A percentile compares a stretch with the other conserved stretches of the same genome.
Conservation (phyloP, 2,113 vertebrate species). For the Cebidichthys violaceus region DNA sequence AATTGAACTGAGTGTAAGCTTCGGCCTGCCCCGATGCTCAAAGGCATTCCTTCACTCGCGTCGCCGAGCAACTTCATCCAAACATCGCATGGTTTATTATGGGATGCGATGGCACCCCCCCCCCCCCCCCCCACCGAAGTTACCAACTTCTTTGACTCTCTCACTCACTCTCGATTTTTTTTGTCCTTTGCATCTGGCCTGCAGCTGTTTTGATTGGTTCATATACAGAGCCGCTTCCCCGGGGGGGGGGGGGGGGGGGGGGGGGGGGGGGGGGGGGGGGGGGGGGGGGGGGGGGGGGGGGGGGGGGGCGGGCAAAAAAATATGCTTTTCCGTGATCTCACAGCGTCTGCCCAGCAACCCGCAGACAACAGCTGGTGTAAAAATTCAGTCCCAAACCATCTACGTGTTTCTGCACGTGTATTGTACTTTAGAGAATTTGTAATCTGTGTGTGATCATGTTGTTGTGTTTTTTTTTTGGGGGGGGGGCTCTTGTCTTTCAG, state of each 20-base stretch:
- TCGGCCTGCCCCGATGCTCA: conserved; percentile 34
- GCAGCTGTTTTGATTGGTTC: conserved; percentile 5
- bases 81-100: conserved; percentile 45
- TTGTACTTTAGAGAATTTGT: neutral
- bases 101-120: conserved; percentile 46
- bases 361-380: conserved; percentile 28
- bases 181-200: neutral
- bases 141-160: conserved; percentile 33
- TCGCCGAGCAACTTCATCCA: conserved; percentile 55
- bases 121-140: conserved; percentile 39
- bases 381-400: neutral
- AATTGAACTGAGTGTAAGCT: conserved; percentile 8
- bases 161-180: neutral
- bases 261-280: no score
- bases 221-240: conserved; percentile 43
- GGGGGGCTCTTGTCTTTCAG: conserved; percentile 56
- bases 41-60: conserved; percentile 57
- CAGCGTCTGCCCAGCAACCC: conserved; percentile 17
- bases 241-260: no score
- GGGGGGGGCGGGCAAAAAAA: no score
- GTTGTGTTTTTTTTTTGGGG: conserved; percentile 4
- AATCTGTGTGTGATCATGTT: neutral
- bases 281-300: no score
- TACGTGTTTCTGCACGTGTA: neutral
- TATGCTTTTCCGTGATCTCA: conserved; percentile 11